Evolutionary conservation across 2,113 vertebrate species (phyloP).

Genomic region (Grammomys dolichurus): DNA sequence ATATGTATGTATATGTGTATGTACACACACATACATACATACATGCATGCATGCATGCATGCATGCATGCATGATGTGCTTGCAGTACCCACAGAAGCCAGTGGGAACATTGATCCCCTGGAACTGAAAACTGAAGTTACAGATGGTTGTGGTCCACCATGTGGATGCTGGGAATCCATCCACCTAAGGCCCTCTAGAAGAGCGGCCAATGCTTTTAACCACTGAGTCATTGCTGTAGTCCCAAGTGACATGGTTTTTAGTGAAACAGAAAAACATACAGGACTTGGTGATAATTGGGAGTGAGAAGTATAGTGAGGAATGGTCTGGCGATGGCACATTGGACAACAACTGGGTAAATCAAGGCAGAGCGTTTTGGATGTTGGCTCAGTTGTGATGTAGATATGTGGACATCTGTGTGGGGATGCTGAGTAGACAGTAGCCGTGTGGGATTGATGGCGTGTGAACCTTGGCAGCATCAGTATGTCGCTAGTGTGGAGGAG

Average conservation of each 20-base stretch:
- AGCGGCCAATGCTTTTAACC: background rate
- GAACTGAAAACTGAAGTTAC: background rate
- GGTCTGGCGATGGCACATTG: background rate
- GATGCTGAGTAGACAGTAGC: background rate
- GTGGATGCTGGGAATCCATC: background rate
- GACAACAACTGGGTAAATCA: background rate
- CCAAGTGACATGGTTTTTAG: background rate
- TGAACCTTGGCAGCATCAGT: background rate
- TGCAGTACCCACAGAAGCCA: background rate
- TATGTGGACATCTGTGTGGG: background rate
- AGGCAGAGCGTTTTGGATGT: background rate
- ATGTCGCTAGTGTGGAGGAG: background rate
- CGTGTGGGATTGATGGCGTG: background rate
- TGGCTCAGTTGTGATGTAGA: background rate
- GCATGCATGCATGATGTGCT: background rate
- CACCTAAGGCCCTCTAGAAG: background rate
- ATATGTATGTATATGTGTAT: background rate
- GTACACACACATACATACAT: too few species aligned
- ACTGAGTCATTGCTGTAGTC: background rate
- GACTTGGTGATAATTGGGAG: background rate
- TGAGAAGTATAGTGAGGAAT: background rate
- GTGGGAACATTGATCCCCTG: background rate
- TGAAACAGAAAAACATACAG: background rate
- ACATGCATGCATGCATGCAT: too few species aligned
- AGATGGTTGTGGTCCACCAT: background rate